Evolutionary conservation across 2,888 invertebrate genomes (phyloP), one percentile per base, ranked within the genome.

Genomic region (Cinara cedri): DNA sequence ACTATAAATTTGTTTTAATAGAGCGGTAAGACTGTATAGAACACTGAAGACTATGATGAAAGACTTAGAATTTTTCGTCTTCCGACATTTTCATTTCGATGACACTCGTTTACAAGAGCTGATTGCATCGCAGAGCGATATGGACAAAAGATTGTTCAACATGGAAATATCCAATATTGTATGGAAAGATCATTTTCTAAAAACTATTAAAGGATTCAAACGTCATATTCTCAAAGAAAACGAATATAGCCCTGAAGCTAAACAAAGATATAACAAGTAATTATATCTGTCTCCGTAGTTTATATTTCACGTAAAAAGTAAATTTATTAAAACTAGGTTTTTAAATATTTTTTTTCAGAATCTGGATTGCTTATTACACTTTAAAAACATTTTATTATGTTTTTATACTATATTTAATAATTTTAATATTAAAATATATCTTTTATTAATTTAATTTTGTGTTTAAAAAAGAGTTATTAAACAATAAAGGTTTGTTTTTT

Each of bases 151-250:
- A 24, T 86, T 90, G 6, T 94, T 93, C 84, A 89, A 90, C 42
- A 94, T 93, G 85, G 91, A 91, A 84, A 89, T 94, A 82, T 87
- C 87, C 0, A 88, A 90, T 42, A 87, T 96, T 83, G 89, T 92
- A 63, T 96, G 96, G 95, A 90, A 91, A 10, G 87, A 88, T 0
- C 95, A 91, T 83, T 90, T 93, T 83, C 88, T 89, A 82, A 89
- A 88, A 68, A 93, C 92, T 84, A 87, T 92, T 14, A 86, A 89
- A 85, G 96, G 96, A 6, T 88, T 93, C 60, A 88, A 95, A 82
- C 89, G 91, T 0, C 95, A 93, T 85, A 86, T 96, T 11, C 86
- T 95, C 49, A 94, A 95, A 83, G 96, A 96, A 11, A 13, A 54
- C 0, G 65, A 55, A 0, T 24, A 75, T 44, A 0, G 1, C 1